Evolutionary conservation across 2,113 vertebrate genomes (phyloP), one percentile per base, ranked within the genome.

Genomic region (Cromileptes altivelis): DNA sequence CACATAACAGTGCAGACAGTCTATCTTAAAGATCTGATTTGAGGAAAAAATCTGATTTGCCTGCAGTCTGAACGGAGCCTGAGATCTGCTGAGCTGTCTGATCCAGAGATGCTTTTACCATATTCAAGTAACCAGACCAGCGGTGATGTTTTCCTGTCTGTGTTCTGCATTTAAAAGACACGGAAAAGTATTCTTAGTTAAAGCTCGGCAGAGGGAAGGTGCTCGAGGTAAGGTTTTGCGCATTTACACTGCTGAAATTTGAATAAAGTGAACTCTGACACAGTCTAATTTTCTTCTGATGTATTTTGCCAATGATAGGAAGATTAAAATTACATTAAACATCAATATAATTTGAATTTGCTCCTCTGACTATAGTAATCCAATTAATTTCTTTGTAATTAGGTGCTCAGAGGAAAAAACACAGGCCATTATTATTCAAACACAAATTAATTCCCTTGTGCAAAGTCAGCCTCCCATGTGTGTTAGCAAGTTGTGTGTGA

Each of bases 381-480:
- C 14, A 75, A 58, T 82, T 61, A 50, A 60, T 62, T 19, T 45
- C 7, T 61, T 7, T 40, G 4, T 81, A 60, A 63, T 76, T 57
- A 11, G 30, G 10, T 12, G 23, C 70, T 55, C 30, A 42, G 17
- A 60, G 27, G 19, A 58, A 18, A 65, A 63, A 82, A 68, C 1
- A 3, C 27, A 72, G 13, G 12, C 33, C 3, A 8, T 27, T n/a
- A 19, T 70, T 13, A 75, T 65, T 75, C 17, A 63, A 71, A 72
- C 25, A 45, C 58, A 76, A 50, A 53, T 67, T 11, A 42, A 71
- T 70, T 65, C 15, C 45, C 42, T 64, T 0, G 9, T 21, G 25
- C 14, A 75, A 78, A 84, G 2, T 49, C 49, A 79, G n/a, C 42
- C 56, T 87, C 47, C 58, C 33, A 37, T 78, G 50, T 77, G 71